Conservation (phyloP, 2,113 vertebrate species). For the Anhinga rufa region DNA sequence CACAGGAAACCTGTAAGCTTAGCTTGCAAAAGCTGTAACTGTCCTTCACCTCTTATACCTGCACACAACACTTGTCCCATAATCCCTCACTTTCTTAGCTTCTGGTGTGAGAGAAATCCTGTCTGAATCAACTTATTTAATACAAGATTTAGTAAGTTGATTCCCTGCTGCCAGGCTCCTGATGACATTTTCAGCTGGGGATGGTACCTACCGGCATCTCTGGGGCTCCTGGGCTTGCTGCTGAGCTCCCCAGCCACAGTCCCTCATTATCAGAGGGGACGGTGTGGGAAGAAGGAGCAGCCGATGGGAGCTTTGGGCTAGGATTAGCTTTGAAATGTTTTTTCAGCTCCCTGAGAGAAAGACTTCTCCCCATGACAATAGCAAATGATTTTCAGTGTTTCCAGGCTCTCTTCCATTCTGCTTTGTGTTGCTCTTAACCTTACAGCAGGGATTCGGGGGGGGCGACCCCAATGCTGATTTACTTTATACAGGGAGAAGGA, state of each 20-base stretch:
- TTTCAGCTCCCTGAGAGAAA: not conserved
- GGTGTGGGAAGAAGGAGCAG: not conserved
- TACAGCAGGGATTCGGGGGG: not conserved
- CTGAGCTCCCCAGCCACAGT: fast-evolving
- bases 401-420: not conserved
- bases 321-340: not conserved
- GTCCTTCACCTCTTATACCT: not conserved
- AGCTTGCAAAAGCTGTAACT: not conserved
- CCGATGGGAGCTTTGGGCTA: not conserved
- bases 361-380: not conserved
- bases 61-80: not conserved
- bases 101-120: not conserved
- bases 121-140: not conserved
- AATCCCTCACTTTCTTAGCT: not conserved
- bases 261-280: not conserved
- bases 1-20: not conserved
- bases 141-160: not conserved
- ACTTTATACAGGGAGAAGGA: not conserved
- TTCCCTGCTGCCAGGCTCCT: not conserved
- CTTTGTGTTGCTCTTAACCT: not conserved
- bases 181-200: not conserved
- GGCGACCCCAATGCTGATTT: not conserved
- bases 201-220: not conserved
- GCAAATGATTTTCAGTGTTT: not conserved
- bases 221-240: not conserved